These are phyloP conservation scores for Laothoe populi DNA, from an alignment of 2,888 invertebrate species.

Conservation along the genomic window DNA sequence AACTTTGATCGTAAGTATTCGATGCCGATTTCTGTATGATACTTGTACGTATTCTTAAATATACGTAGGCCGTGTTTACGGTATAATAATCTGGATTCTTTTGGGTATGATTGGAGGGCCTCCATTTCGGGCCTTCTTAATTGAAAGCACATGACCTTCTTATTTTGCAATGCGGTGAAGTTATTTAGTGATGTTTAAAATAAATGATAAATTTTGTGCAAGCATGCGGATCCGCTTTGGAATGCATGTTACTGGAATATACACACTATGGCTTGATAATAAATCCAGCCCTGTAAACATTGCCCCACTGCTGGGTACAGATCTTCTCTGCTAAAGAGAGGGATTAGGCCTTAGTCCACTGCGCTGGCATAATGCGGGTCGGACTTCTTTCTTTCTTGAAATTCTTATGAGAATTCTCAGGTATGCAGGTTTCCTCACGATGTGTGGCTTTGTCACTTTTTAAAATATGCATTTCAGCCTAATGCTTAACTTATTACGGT, in stretches of 20 bases:
- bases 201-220: background rate
- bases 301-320: too few relatives aligned
- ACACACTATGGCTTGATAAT: background rate
- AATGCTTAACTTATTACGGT: too few relatives aligned
- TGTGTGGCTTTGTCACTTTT: too few relatives aligned
- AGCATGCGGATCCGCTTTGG: background rate
- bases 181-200: background rate
- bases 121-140: constrained; percentile 10
- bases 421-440: too few relatives aligned
- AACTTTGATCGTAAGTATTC: constrained; percentile 12
- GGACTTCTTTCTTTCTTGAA: too few relatives aligned
- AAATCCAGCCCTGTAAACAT: too few relatives aligned
- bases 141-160: constrained; percentile 10
- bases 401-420: too few relatives aligned
- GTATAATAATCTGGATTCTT: constrained; percentile 21
- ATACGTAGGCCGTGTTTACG: constrained; percentile 16
- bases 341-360: too few relatives aligned
- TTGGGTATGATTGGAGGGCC: constrained; percentile 2
- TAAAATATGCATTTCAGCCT: too few relatives aligned
- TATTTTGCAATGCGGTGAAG: constrained; percentile 6
- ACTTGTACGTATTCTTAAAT: constrained; percentile 15
- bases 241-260: background rate
- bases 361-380: too few relatives aligned
- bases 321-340: too few relatives aligned
- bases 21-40: constrained; percentile 7